These are phyloP conservation scores for Halcyon malimbica DNA, from an alignment of 2,113 vertebrate species.

Conservation along the genomic window DNA sequence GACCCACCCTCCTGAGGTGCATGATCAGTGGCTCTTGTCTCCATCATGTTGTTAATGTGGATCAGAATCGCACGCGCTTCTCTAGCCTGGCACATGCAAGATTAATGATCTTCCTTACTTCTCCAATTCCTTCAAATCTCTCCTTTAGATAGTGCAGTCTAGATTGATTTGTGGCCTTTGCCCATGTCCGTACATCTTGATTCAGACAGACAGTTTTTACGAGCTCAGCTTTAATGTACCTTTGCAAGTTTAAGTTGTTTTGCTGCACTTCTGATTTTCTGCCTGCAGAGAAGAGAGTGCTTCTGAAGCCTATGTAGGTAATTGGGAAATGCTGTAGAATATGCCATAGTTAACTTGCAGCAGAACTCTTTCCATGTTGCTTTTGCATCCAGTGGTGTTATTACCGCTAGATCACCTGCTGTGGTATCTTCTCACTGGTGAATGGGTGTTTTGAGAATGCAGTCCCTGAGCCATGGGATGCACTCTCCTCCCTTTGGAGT, in stretches of 20 bases:
- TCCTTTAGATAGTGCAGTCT: neutral
- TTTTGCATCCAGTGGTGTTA: neutral
- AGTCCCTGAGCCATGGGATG: neutral
- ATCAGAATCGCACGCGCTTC: neutral
- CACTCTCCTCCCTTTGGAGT: neutral
- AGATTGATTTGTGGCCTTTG: conserved; percentile 42
- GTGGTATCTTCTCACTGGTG: neutral
- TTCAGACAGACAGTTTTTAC: conserved; percentile 22
- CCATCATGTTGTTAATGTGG: neutral
- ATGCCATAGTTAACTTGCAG: neutral
- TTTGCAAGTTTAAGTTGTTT: conserved; percentile 27
- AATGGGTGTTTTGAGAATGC: neutral
- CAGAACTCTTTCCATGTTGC: neutral
- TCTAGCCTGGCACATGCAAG: neutral
- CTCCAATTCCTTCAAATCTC: neutral
- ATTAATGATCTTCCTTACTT: neutral
- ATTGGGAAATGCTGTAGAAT: neutral
- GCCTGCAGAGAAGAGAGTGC: neutral
- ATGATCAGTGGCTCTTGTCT: neutral
- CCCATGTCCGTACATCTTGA: neutral
- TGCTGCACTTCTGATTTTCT: conserved; percentile 5
- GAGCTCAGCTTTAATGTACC: conserved; percentile 28
- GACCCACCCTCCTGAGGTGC: neutral
- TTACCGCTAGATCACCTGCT: neutral
- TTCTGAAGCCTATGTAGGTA: neutral